Conservation (phyloP, 2,888 invertebrate genomes). For the Nematopogon swammerdamellus region DNA sequence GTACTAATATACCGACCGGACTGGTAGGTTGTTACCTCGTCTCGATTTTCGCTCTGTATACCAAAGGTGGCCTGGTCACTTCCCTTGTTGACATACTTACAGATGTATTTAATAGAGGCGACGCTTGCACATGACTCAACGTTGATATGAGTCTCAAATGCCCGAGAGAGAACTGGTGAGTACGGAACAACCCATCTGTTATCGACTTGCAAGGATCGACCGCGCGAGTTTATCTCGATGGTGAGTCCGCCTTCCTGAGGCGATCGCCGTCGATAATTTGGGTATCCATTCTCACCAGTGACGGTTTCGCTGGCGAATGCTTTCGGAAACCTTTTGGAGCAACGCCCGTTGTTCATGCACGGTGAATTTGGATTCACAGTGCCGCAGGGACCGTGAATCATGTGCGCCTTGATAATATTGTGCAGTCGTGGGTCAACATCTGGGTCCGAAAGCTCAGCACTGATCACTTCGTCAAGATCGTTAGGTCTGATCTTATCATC, state of each 20-base stretch:
- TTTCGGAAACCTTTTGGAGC: constrained; percentile 20
- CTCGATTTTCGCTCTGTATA: constrained; percentile 7
- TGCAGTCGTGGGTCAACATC: constrained; percentile 8
- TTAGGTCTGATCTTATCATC: constrained; percentile 6
- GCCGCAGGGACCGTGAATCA: constrained; percentile 1
- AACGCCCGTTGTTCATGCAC: constrained; percentile 20
- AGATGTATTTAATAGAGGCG: constrained; percentile 22
- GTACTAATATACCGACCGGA: constrained; percentile 8
- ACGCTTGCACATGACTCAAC: constrained; percentile 30
- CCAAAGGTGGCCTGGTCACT: constrained; percentile 15
- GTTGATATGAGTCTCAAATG: constrained; percentile 14
- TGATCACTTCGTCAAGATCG: constrained; percentile 15
- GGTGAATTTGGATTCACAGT: constrained; percentile 5
- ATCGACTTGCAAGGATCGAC: constrained; percentile 7
- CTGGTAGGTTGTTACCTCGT: constrained; percentile 12
- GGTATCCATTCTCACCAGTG: constrained; percentile 19
- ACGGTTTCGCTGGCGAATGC: constrained; percentile 15
- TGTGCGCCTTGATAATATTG: background rate
- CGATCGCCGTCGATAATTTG: constrained; percentile 4
- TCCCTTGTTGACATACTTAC: constrained; percentile 16
- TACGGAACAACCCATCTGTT: constrained; percentile 15
- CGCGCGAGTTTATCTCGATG: constrained; percentile 1
- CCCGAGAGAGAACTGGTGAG: constrained; percentile 12
- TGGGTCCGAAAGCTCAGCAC: constrained; percentile 19
- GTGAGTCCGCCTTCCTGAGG: constrained; percentile 7